Evolutionary conservation across 2,797 vertebrate species (phyloP).

Genomic region (Chaetophractus vellerosus): DNA sequence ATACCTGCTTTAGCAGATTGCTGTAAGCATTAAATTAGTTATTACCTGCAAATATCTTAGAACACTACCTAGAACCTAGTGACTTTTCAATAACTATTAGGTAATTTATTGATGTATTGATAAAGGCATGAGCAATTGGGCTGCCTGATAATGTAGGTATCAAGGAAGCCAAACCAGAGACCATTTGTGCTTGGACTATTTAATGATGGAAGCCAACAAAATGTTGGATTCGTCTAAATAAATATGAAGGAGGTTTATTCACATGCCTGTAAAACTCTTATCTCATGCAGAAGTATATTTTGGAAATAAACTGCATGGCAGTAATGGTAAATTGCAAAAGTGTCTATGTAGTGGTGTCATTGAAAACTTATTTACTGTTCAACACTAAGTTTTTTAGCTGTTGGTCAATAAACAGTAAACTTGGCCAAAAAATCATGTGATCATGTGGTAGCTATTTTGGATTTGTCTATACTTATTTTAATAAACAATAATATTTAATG

Average conservation of each 20-base stretch:
- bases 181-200: neutral
- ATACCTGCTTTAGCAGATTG: neutral
- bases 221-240: neutral
- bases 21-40: neutral
- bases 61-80: neutral
- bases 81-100: neutral
- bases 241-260: neutral
- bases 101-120: neutral
- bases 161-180: neutral
- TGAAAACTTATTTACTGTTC: neutral
- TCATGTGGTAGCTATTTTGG: neutral
- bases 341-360: neutral
- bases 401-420: neutral
- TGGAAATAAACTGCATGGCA: neutral
- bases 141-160: neutral
- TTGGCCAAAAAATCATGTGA: neutral
- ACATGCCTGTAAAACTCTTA: neutral
- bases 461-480: neutral
- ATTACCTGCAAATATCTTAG: neutral
- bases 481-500: constrained; percentile 5
- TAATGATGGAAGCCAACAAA: neutral
- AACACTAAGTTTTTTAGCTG: neutral
- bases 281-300: neutral
- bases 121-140: neutral
- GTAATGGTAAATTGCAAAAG: neutral